Conservation (phyloP, 2,888 invertebrate genomes). For the Brenthis hecate region DNA sequence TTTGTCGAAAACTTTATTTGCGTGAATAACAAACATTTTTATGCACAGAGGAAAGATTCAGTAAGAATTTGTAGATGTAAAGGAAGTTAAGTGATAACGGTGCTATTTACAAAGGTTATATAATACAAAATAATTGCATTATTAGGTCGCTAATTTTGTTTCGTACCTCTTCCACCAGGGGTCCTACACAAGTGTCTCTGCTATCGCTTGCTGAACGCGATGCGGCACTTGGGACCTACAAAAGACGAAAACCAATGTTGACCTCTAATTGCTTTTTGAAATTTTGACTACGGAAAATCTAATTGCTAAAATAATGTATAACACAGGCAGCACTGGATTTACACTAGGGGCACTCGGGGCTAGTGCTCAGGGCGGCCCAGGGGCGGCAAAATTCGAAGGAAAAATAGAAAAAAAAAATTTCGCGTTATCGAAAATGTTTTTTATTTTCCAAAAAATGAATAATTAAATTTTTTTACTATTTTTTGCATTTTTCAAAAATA, state of each 20-base stretch:
- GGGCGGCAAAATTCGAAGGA: too few relatives aligned
- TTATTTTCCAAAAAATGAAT: too few relatives aligned
- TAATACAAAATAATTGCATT: too few relatives aligned
- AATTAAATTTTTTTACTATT: too few relatives aligned
- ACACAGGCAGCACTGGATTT: background rate
- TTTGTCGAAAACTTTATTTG: too few relatives aligned
- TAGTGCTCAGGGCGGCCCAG: too few relatives aligned
- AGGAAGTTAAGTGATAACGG: background rate
- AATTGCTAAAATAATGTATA: background rate
- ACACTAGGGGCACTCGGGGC: too few relatives aligned
- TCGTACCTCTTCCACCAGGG: slow-evolving; percentile 30
- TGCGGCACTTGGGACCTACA: slow-evolving; percentile 21
- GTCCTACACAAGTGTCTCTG: slow-evolving; percentile 29
- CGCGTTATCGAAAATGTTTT: too few relatives aligned
- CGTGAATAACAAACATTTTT: too few relatives aligned
- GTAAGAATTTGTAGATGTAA: background rate
- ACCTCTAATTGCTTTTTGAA: background rate
- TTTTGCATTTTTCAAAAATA: too few relatives aligned
- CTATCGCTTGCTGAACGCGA: slow-evolving; percentile 22
- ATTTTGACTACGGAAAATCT: background rate
- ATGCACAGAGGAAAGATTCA: too few relatives aligned
- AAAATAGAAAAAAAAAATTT: too few relatives aligned
- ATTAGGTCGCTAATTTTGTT: background rate
- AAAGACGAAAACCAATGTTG: slow-evolving; percentile 21
- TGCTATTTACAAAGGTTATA: background rate